Conservation (phyloP, 2,113 vertebrate genomes). For the Centropristis striata region DNA sequence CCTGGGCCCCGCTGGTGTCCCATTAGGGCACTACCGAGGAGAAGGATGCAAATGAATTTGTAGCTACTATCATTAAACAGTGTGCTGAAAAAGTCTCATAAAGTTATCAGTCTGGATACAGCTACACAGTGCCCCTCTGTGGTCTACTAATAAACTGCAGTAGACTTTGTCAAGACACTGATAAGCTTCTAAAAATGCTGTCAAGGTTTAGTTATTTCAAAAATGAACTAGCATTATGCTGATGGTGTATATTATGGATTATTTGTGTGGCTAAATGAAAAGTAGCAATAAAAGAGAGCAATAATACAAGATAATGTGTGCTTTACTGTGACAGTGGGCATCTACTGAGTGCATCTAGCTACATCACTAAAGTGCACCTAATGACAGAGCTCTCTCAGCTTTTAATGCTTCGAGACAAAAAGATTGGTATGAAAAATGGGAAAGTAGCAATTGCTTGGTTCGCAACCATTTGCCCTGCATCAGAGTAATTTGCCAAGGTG, state of each 20-base stretch:
- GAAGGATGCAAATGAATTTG: conserved; percentile 75
- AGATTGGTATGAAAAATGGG: conserved; percentile 19
- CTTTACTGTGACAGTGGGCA: conserved; percentile 1
- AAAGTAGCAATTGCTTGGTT: conserved; percentile 43
- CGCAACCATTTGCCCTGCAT: conserved; percentile 30
- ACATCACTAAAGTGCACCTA: conserved; percentile 40
- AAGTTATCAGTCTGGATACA: conserved; percentile 3
- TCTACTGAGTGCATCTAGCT: conserved; percentile 6
- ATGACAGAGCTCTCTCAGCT: conserved; percentile 29
- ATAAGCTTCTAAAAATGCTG: neutral
- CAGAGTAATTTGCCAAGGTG: conserved; percentile 25
- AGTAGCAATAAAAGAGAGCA: neutral
- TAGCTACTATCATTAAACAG: conserved; percentile 55
- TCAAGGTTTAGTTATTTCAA: neutral
- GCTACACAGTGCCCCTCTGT: conserved; percentile 75
- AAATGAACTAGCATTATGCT: conserved; percentile 9
- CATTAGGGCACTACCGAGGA: conserved; percentile 75
- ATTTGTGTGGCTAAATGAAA: conserved; percentile 20
- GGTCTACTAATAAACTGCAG: conserved; percentile 44
- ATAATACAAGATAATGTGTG: conserved; percentile 3
- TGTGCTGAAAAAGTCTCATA: conserved; percentile 26
- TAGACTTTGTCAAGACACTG: neutral
- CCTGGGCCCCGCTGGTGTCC: conserved; percentile 69
- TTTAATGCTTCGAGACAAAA: conserved; percentile 38
- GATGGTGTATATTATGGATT: conserved; percentile 1